A percentile compares a stretch with the other conserved stretches of the same genome.
Conservation (phyloP, 2,888 invertebrate species). For the Callinectes sapidus region DNA sequence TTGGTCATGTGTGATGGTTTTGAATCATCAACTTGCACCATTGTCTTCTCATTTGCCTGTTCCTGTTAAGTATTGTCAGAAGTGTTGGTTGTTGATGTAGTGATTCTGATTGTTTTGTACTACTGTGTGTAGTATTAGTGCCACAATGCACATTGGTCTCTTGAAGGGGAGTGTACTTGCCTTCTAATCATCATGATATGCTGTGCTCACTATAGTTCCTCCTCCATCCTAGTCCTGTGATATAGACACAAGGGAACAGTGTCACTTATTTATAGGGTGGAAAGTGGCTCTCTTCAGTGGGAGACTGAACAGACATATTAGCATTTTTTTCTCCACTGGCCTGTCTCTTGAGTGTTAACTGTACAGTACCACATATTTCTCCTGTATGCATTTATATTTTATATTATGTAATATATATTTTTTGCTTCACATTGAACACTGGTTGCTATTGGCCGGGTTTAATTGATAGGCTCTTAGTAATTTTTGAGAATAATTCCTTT, state of each 20-base stretch:
- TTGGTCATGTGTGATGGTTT: background rate
- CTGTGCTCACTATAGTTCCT: background rate
- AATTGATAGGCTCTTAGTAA: background rate
- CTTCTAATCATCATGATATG: background rate
- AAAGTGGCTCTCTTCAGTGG: background rate
- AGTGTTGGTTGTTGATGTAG: background rate
- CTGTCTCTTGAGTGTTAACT: background rate
- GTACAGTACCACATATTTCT: background rate
- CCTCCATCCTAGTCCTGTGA: slow-evolving; percentile 4
- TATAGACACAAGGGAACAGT: background rate
- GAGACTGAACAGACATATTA: background rate
- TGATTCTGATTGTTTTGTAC: background rate
- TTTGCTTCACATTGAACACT: background rate
- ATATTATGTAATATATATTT: background rate
- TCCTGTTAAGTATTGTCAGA: background rate
- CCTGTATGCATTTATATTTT: background rate
- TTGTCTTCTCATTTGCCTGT: background rate
- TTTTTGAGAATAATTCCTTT: no score
- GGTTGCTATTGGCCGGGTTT: background rate
- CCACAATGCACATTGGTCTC: background rate
- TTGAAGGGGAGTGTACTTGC: background rate
- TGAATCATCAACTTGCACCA: background rate
- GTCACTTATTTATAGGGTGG: background rate
- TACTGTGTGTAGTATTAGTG: background rate
- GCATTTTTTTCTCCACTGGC: background rate